phyloP scores from a whole-genome alignment of 2,888 invertebrate genomes.

The Sinotaia quadrata region DNA sequence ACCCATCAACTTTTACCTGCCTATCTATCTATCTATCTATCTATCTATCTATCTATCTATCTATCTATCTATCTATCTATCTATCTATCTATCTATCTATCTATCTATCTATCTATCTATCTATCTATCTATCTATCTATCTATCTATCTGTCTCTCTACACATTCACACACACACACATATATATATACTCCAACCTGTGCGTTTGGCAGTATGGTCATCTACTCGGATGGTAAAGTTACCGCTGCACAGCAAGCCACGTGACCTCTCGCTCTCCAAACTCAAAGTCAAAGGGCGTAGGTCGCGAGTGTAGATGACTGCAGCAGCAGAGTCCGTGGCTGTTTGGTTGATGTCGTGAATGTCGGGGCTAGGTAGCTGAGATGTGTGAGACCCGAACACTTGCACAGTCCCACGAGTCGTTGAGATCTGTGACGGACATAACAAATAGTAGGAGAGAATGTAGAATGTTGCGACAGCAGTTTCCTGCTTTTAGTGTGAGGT shows the following conservation, averaged over 20 bases:
- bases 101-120: too few relatives aligned
- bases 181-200: conserved; percentile 30
- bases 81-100: too few relatives aligned
- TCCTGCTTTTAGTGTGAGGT: too few relatives aligned
- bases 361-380: conserved; percentile 39
- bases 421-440: conserved; percentile 36
- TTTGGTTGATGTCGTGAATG: conserved; percentile 36
- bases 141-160: too few relatives aligned
- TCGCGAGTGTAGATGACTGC: conserved; percentile 40
- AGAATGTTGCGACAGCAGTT: too few relatives aligned
- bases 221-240: conserved; percentile 36
- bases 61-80: too few relatives aligned
- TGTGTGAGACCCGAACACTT: conserved; percentile 40
- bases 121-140: too few relatives aligned
- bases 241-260: conserved; percentile 33
- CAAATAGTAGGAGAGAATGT: too few relatives aligned
- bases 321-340: conserved; percentile 28
- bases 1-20: too few relatives aligned
- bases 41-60: too few relatives aligned
- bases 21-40: too few relatives aligned
- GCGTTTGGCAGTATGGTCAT: conserved; percentile 28
- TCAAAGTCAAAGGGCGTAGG: conserved; percentile 44
- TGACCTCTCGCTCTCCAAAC: conserved; percentile 28
- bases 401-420: conserved; percentile 26
- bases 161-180: conserved; percentile 35